Evolutionary conservation across 2,113 vertebrate species (phyloP).

Genomic region (Mohoua ochrocephala): DNA sequence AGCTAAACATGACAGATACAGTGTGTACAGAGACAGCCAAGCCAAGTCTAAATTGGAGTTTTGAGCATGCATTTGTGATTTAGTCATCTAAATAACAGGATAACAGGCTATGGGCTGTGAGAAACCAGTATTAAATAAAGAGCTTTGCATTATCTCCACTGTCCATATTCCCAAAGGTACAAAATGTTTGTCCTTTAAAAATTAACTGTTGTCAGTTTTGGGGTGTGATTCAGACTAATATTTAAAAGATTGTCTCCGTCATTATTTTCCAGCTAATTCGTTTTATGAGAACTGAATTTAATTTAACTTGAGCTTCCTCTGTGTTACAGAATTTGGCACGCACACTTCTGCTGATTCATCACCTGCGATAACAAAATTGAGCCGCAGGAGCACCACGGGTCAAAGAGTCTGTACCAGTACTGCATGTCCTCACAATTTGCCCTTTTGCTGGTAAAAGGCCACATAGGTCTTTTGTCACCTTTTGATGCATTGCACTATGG

Average conservation of each 20-base stretch:
- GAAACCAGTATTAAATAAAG: neutral
- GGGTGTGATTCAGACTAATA: neutral
- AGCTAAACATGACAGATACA: constrained; percentile 43
- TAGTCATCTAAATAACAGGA: constrained; percentile 22
- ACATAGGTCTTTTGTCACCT: neutral
- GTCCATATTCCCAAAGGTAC: neutral
- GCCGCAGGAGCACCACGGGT: neutral
- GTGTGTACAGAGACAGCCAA: neutral
- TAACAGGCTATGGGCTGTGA: neutral
- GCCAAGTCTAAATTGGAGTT: neutral
- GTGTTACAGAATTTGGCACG: neutral
- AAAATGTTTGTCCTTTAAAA: neutral
- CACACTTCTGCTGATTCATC: neutral
- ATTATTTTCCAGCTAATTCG: neutral
- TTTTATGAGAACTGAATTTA: neutral
- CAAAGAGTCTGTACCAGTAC: neutral
- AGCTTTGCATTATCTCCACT: neutral
- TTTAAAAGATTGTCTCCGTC: neutral
- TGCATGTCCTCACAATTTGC: neutral
- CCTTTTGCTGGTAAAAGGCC: neutral
- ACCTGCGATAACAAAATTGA: neutral
- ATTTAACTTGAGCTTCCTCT: neutral
- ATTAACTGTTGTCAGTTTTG: neutral
- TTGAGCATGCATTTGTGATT: neutral
- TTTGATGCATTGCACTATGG: neutral